Percentiles rank a stretch among this genome's conserved stretches.
Conservation (phyloP, 53 echinoderm and acorn worm species). For the Arbacia lixula region DNA sequence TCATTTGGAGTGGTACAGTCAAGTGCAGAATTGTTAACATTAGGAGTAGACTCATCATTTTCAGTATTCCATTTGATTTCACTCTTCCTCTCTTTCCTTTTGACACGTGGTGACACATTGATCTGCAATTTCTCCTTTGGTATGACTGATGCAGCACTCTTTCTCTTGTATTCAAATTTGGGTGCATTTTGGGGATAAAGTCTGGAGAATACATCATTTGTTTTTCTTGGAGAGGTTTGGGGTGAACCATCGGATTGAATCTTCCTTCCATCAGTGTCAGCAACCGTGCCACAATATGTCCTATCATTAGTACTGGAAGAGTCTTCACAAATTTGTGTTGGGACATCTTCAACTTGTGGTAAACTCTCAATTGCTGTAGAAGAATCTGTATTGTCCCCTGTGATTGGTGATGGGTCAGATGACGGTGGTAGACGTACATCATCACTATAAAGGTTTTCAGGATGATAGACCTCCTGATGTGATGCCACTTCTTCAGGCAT, state of each 20-base stretch:
- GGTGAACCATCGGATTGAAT: neutral
- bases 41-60: neutral
- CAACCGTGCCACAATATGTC: neutral
- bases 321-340: neutral
- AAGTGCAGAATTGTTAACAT: no score
- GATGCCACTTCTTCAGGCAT: neutral
- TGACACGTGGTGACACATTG: conserved; percentile 12
- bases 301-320: neutral
- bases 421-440: neutral
- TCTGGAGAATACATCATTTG: conserved; percentile 81
- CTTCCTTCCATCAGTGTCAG: neutral
- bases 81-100: conserved; percentile 4
- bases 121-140: neutral
- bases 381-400: no score
- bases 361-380: no score
- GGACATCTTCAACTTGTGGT: neutral
- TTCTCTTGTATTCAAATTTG: conserved; percentile 79
- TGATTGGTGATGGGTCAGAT: neutral
- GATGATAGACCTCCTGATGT: no score
- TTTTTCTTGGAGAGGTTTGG: neutral
- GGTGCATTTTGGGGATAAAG: conserved; percentile 76
- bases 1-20: no score
- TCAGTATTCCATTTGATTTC: neutral
- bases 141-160: conserved; percentile 39
- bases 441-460: neutral